Evolutionary conservation across 2,888 invertebrate genomes (phyloP), one percentile per base, ranked within the genome.

Genomic region (Lithophane leautieri): DNA sequence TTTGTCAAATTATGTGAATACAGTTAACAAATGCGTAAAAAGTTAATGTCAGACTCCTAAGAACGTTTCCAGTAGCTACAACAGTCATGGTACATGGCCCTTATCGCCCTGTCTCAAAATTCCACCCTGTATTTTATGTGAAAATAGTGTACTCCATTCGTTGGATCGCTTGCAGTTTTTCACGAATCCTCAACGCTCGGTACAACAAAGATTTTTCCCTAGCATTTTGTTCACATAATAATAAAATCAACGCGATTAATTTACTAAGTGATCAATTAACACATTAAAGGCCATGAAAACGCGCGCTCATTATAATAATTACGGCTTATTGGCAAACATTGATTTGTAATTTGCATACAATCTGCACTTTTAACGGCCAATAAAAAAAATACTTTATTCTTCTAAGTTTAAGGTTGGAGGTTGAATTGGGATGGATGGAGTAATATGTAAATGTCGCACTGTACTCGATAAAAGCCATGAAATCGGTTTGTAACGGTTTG

Each of bases 191-290:
- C 44, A 4, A 22, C 25, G 9, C 12, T 52, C 14, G 7, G 4
- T 50, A 34, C 58, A 28, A 42, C 47, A 34, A 56, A 12, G 9
- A 40, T 76, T 75, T 79, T 63, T 76, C 34, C 22, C 16, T 42
- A 76, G 19, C 47, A 68, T 73, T 67, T 78, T 79, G 63, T 44
- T 73, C 73, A 68, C 75, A 63, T 69, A 42, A 77, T 83, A 78
- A 81, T 76, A 76, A 83, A 79, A 76, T 86, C 60, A 72, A 16
- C 68, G 47, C 52, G 68, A 83, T 87, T 83, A 73, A 81, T 84
- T 85, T 84, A 84, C 54, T 78, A 86, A 87, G 78, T 86, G 87
- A 80, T 86, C 85, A 88, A 88, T 88, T 87, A 88, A 86, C 88
- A 83, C 87, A 78, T 83, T 83, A 87, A 83, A 83, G 81, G 83